Evolutionary conservation across 2,888 invertebrate genomes (phyloP), one percentile per base, ranked within the genome.

Genomic region (Euplagia quadripunctaria): DNA sequence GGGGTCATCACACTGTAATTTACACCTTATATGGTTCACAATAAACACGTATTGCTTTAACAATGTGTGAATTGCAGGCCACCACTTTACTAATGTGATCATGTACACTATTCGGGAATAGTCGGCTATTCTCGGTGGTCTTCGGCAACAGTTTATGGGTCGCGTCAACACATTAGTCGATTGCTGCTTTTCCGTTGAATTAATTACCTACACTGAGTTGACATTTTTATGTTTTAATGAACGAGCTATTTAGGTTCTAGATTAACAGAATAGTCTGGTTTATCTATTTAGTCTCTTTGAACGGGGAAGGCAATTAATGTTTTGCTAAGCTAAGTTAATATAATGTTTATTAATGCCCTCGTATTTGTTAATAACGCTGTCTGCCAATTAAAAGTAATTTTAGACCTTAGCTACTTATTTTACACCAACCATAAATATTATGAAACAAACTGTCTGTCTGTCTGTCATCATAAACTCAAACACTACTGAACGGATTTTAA

Each of bases 91-190:
- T 91, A 90, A 91, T 89, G 90, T 89, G 89, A 86, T 90, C 91
- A 90, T 91, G 89, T 87, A 83, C 77, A 71, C 65, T 74, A 71
- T 71, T 65, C 64, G 68, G 70, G n/a, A 61, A 68, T 65, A 55
- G 51, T 71, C 69, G 75, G 69, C 65, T 72, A 52, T 72, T 52
- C 31, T 72, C 72, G 70, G 71, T 67, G 76, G 74, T 76, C 65
- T 74, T 77, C 78, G 76, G 68, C 74, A 74, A 76, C 73, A 76
- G 77, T 86, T 83, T 87, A 86, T 82, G 77, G 78, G 77, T 77
- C 77, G 74, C 75, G 78, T 82, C 82, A 83, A 88, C 85, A 90
- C 91, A 92, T 92, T 92, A 93, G 89, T 85, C 88, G 89, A 92
- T 92, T 91, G 88, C 85, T 77, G 84, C 82, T 82, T 86, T 87